phyloP scores from a whole-genome alignment of 2,113 vertebrate genomes.

The Osmerus mordax region DNA sequence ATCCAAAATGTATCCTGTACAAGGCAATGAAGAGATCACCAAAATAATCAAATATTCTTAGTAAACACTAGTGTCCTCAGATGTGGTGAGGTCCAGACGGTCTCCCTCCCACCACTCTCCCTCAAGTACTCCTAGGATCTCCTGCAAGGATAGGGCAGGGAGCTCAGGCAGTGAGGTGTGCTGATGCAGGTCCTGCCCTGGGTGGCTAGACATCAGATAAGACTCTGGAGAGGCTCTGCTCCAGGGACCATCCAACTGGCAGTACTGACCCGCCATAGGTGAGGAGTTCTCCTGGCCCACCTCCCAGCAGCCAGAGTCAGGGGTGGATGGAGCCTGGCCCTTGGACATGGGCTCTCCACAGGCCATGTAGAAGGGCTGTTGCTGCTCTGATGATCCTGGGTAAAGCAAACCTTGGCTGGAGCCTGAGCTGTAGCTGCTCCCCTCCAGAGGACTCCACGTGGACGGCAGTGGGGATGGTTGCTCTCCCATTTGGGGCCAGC shows the following conservation, averaged over 20 bases:
- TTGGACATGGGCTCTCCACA: constrained; percentile 17
- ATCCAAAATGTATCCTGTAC: background rate
- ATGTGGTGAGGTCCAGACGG: constrained; percentile 4
- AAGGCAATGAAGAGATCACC: too few relatives aligned
- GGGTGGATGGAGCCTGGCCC: constrained; percentile 57
- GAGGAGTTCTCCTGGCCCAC: constrained; percentile 40
- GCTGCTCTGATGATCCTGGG: constrained; percentile 45
- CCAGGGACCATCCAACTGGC: constrained; percentile 47
- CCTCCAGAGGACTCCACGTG: constrained; percentile 44
- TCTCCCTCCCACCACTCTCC: constrained; percentile 61
- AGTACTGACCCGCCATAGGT: background rate
- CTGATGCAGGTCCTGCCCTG: background rate
- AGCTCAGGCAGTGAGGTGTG: constrained; percentile 57
- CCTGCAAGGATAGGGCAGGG: constrained; percentile 56
- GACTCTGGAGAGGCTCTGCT: constrained; percentile 16
- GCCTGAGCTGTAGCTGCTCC: constrained; percentile 30
- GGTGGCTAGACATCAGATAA: constrained; percentile 4
- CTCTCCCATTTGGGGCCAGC: constrained; percentile 42
- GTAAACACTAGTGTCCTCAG: constrained; percentile 8
- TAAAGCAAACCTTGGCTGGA: constrained; percentile 31
- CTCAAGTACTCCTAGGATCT: constrained; percentile 64
- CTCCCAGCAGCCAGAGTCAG: constrained; percentile 64
- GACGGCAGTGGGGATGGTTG: constrained; percentile 26
- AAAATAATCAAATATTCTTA: background rate
- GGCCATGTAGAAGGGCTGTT: constrained; percentile 7